These are phyloP conservation scores for Leptopilina boulardi DNA, from an alignment of 1,140 invertebrate genomes.

Conservation along the genomic window DNA sequence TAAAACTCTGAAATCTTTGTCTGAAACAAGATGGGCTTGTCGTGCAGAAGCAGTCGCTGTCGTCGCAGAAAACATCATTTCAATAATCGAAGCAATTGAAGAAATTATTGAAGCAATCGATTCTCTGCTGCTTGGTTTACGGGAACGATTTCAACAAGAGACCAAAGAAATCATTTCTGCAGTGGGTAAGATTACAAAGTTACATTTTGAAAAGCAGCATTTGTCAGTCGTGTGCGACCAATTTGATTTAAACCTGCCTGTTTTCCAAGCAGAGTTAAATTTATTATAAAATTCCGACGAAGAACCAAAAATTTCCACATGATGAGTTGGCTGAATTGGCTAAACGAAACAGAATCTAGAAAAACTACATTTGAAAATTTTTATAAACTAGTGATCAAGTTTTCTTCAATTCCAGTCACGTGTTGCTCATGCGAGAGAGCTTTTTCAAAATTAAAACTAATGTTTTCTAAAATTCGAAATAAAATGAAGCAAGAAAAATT, in stretches of 20 bases:
- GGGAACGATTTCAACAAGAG: slow-evolving; percentile 34
- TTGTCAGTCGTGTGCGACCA: not conserved
- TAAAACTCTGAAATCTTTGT: slow-evolving; percentile 38
- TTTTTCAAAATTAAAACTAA: slow-evolving; percentile 51
- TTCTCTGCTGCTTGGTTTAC: slow-evolving; percentile 36
- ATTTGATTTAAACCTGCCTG: slow-evolving; percentile 35
- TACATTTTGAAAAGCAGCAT: not conserved
- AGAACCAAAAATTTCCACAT: not conserved
- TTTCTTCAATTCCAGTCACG: slow-evolving; percentile 48
- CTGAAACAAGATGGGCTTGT: slow-evolving; percentile 41
- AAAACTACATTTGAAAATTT: slow-evolving; percentile 43
- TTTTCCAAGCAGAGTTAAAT: slow-evolving; percentile 41
- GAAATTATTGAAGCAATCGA: slow-evolving; percentile 35
- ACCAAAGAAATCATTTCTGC: slow-evolving; percentile 39
- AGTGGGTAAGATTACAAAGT: slow-evolving; percentile 16
- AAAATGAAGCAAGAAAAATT: slow-evolving; percentile 49
- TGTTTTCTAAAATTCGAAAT: slow-evolving; percentile 49
- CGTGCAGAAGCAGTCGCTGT: slow-evolving; percentile 41
- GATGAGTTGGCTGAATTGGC: slow-evolving; percentile 35
- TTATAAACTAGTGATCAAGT: slow-evolving; percentile 40
- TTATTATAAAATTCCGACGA: slow-evolving; percentile 41
- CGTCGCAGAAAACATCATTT: slow-evolving; percentile 24
- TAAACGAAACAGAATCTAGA: slow-evolving; percentile 37
- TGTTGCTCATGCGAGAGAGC: slow-evolving; percentile 51
- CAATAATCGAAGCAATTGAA: slow-evolving; percentile 42